These are phyloP conservation scores for Emydura subglobosa DNA, from an alignment of 2,113 vertebrate genomes.

Conservation along the genomic window DNA sequence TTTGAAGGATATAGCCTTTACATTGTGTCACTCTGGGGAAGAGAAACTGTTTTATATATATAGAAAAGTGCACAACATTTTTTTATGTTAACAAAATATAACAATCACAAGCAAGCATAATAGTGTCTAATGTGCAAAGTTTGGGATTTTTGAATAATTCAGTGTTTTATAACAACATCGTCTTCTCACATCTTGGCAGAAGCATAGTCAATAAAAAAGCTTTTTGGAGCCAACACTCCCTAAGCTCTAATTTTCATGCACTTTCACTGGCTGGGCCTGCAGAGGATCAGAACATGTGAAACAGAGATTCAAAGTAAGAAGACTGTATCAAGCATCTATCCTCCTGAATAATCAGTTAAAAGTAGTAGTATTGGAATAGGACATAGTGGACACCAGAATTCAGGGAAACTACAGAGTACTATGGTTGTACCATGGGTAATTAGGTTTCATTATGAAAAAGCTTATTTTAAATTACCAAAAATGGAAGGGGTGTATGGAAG, in stretches of 20 bases:
- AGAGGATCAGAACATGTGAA: rapidly evolving
- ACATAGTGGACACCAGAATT: background rate
- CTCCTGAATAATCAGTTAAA: background rate
- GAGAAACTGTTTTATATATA: too few relatives aligned
- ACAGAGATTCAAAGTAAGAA: rapidly evolving
- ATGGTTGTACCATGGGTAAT: too few relatives aligned
- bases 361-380: background rate
- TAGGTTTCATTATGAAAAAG: too few relatives aligned
- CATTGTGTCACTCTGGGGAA: too few relatives aligned
- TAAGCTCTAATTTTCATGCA: background rate
- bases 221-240: rapidly evolving
- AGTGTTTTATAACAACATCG: rapidly evolving
- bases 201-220: background rate
- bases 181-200: background rate
- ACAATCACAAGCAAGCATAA: background rate
- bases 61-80: too few relatives aligned
- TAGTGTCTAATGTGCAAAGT: background rate
- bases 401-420: too few relatives aligned
- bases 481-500: too few relatives aligned
- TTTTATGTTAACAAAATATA: too few relatives aligned
- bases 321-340: background rate
- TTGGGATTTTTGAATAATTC: background rate
- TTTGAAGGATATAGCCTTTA: too few relatives aligned
- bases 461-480: too few relatives aligned
- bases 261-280: background rate